Percentiles rank a stretch among this genome's conserved stretches.
Evolutionary conservation across 1,140 invertebrate genomes (phyloP).

Genomic region (Zophobas atratus): DNA sequence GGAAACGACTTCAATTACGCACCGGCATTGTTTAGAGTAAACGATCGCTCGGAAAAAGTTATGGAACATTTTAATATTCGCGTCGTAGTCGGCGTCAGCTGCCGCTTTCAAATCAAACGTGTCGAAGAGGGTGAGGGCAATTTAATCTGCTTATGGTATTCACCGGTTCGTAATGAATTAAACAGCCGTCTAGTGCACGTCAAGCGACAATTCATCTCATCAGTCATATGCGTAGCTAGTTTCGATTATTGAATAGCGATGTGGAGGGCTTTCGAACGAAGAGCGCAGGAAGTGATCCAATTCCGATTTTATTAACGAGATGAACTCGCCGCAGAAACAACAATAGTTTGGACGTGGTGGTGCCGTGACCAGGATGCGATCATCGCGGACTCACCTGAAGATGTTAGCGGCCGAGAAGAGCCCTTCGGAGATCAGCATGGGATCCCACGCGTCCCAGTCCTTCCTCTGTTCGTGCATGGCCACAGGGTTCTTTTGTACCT

Average conservation of each 20-base stretch:
- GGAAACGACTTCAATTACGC: background rate
- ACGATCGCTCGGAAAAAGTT: background rate
- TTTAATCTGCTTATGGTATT: conserved; percentile 42
- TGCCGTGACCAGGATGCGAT: background rate
- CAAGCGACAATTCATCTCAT: conserved; percentile 35
- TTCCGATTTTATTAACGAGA: too few relatives aligned
- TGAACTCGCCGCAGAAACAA: background rate
- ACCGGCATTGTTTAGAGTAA: background rate
- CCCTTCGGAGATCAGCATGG: conserved; percentile 96
- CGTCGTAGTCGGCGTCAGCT: conserved; percentile 11
- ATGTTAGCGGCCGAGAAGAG: conserved; percentile 98
- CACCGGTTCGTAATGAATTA: conserved; percentile 28
- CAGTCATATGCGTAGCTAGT: conserved; percentile 29
- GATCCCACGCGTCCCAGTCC: conserved; percentile 97
- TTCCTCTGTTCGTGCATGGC: conserved; percentile 72
- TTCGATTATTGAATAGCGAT: conserved; percentile 37
- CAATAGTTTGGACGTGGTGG: background rate
- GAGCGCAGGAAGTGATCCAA: too few relatives aligned
- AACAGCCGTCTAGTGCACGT: conserved; percentile 33
- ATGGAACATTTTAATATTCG: conserved; percentile 14
- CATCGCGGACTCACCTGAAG: conserved; percentile 75
- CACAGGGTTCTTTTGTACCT: conserved; percentile 64
- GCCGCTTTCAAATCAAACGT: conserved; percentile 16
- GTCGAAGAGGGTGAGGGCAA: conserved; percentile 10
- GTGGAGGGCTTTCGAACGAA: background rate